phyloP scores from a whole-genome alignment of 2,113 vertebrate genomes.

The Carassius gibelio region DNA sequence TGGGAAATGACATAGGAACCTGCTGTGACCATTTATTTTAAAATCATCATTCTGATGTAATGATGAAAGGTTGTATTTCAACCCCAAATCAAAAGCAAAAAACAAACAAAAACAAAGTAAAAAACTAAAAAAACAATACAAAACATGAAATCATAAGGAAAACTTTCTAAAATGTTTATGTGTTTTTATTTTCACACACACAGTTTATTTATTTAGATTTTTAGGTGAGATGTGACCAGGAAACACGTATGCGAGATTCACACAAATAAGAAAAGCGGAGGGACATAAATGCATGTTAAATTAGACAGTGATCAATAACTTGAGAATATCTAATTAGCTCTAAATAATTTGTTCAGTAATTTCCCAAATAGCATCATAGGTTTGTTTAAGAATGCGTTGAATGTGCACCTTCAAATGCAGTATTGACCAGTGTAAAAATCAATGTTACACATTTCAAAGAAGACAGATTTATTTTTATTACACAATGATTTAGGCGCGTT shows the following conservation, averaged over 20 bases:
- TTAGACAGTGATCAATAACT: background rate
- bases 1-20: background rate
- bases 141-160: no score
- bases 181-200: no score
- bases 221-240: background rate
- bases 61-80: background rate
- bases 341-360: conserved; percentile 19
- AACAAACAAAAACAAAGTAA: no score
- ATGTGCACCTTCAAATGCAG: conserved; percentile 37
- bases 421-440: conserved; percentile 47
- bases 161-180: no score
- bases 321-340: conserved; percentile 3
- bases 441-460: conserved; percentile 44
- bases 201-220: no score
- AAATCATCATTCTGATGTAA: background rate
- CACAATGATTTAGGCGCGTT: conserved; percentile 48
- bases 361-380: conserved; percentile 23
- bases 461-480: conserved; percentile 52
- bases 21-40: background rate
- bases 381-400: conserved; percentile 36
- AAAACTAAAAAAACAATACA: no score
- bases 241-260: background rate
- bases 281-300: background rate
- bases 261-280: background rate
- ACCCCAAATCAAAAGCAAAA: no score